phyloP scores from a whole-genome alignment of 1,140 invertebrate species.

The Brachionus sp. region DNA sequence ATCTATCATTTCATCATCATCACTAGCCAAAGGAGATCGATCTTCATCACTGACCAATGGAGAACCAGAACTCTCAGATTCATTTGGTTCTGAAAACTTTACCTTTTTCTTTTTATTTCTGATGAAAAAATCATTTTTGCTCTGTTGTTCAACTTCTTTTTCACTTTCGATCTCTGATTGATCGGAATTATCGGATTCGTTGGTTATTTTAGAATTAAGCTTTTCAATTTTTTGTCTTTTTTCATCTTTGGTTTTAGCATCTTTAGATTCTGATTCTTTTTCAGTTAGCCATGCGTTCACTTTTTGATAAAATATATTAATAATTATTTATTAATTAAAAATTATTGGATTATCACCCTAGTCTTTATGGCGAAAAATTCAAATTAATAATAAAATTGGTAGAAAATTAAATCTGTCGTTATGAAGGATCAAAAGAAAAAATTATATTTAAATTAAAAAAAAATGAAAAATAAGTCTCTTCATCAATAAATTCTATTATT shows the following conservation, averaged over 20 bases:
- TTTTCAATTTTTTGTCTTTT: slow-evolving; percentile 11
- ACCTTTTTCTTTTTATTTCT: slow-evolving; percentile 11
- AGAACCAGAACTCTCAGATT: not conserved
- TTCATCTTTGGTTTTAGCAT: not conserved
- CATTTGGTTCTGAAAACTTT: not conserved
- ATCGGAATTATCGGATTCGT: slow-evolving; percentile 10
- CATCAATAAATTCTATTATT: no score
- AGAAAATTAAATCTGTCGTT: no score
- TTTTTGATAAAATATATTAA: not conserved
- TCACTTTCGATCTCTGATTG: slow-evolving; percentile 1
- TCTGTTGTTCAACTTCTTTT: not conserved
- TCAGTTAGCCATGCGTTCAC: not conserved
- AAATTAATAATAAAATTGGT: no score
- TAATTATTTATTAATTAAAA: no score
- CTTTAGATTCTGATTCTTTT: not conserved
- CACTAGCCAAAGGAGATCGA: not conserved
- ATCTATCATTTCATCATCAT: slow-evolving; percentile 24
- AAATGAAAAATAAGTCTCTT: no score
- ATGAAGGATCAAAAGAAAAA: no score
- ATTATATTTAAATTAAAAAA: no score
- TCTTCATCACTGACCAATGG: not conserved
- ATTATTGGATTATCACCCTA: no score
- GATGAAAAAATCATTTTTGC: slow-evolving; percentile 26
- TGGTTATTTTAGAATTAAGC: not conserved
- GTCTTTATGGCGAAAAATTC: no score